phyloP scores from a whole-genome alignment of 92 coral and sea anemone genomes.

The Porites lobata region DNA sequence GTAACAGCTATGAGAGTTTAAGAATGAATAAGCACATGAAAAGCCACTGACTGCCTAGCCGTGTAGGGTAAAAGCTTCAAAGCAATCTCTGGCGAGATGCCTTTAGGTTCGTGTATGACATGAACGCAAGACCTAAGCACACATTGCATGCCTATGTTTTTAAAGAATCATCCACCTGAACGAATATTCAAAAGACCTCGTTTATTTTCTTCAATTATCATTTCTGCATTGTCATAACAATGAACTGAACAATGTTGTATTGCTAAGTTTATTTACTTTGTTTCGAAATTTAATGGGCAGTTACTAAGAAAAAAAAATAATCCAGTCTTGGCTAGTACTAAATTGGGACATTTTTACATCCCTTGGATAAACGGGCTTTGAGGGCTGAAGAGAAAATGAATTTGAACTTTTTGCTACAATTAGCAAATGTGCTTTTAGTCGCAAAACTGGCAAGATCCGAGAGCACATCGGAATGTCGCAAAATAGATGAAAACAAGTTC shows the following conservation, averaged over 20 bases:
- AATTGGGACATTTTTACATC: background rate
- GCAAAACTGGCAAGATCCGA: background rate
- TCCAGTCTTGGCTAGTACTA: too few relatives aligned
- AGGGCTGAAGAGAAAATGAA: background rate
- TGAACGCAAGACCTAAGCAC: background rate
- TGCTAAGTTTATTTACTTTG: too few relatives aligned
- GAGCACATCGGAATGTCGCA: conserved; percentile 6
- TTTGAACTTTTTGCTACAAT: background rate
- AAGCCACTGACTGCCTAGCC: too few relatives aligned
- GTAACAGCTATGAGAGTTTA: too few relatives aligned
- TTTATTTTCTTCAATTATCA: background rate
- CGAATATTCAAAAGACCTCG: background rate
- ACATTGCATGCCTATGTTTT: background rate
- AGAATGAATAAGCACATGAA: too few relatives aligned
- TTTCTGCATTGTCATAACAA: background rate
- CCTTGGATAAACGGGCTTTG: background rate
- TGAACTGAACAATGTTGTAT: background rate
- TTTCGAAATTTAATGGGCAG: too few relatives aligned
- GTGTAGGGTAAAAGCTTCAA: too few relatives aligned
- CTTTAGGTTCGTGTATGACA: too few relatives aligned
- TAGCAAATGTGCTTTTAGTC: background rate
- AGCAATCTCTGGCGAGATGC: too few relatives aligned
- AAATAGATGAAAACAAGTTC: background rate
- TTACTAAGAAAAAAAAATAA: too few relatives aligned
- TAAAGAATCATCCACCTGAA: background rate